Base-by-base conservation (phyloP, 2,888 invertebrate species). In the Leucoma salicis region DNA sequence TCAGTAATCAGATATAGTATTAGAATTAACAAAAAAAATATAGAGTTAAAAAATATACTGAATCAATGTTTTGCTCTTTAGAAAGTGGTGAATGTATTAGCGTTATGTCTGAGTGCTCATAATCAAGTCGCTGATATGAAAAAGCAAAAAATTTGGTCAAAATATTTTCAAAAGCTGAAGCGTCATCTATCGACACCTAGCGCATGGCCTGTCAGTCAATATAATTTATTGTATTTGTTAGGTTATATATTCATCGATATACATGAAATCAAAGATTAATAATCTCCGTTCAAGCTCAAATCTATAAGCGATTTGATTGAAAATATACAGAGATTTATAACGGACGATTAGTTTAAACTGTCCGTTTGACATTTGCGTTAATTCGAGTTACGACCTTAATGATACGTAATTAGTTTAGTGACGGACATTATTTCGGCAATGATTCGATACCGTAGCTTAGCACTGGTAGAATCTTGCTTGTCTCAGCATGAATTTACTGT, bases 151-250 rank as follows among this genome's bases (percentile, higher is more conserved):
- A 38, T 11, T 13, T 4, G 49, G 44, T 58, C 55, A 45, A 48
- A 58, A 62, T 48, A 54, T 54, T 46, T 58, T 41, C 24, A 45
- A 58, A 42, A 42, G 29, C 18, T 12, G 12, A 32, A 33, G 38
- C 40, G 53, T 53, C 40, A 39, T 45, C 47, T 49, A 45, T 53
- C 50, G 37, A 43, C 46, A 33, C 18, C 12, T 12, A 31, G n/a
- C 29, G 12, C 4, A 12, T 12, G 25, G 28, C 0, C 47, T 44
- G 58, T 54, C 55, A 48, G 46, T 58, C 57, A 58, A 16, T 7
- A 28, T 35, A 21, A 43, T 43, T 35, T 31, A 43, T 35, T 16
- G 13, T 16, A n/a, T 16, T 6, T 4, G 27, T n/a, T 27, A 27
- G 4, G 27, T 21, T 42, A 34, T 27, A 34, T 41, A 39, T 28